These are phyloP conservation scores for Glandiceps talaboti DNA, from an alignment of 53 echinoderm and acorn worm genomes.

Conservation along the genomic window DNA sequence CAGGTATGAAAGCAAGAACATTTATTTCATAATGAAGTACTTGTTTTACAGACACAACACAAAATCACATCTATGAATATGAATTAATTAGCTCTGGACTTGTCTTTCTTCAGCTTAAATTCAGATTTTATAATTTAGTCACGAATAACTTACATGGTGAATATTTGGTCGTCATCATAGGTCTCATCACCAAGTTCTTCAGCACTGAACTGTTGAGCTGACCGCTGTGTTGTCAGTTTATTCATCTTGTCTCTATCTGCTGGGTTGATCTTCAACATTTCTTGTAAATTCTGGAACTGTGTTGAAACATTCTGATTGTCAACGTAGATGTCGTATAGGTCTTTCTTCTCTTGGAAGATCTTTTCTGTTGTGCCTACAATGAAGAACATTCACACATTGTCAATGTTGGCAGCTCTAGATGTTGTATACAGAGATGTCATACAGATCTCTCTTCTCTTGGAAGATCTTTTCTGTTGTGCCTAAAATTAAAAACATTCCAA, in stretches of 20 bases:
- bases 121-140: neutral
- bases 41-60: too few species aligned
- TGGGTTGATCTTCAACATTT: constrained; percentile 52
- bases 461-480: constrained; percentile 98
- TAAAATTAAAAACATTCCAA: too few species aligned
- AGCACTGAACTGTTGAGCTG: constrained; percentile 38
- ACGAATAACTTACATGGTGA: constrained; percentile 70
- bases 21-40: too few species aligned
- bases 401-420: too few species aligned
- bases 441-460: constrained; percentile 72
- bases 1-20: too few species aligned
- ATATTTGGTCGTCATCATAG: constrained; percentile 70
- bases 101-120: neutral
- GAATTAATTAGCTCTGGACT: too few species aligned
- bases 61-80: too few species aligned
- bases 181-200: constrained; percentile 42
- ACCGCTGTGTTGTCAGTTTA: constrained; percentile 65
- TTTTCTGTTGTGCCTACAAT: constrained; percentile 86
- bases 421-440: constrained; percentile 88
- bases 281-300: constrained; percentile 37
- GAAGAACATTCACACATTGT: too few species aligned
- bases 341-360: constrained; percentile 85
- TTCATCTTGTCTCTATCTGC: constrained; percentile 83
- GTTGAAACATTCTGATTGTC: constrained; percentile 85
- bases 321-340: constrained; percentile 81